phyloP scores from a whole-genome alignment of 1,140 invertebrate genomes.

The Drosophila parvula region DNA sequence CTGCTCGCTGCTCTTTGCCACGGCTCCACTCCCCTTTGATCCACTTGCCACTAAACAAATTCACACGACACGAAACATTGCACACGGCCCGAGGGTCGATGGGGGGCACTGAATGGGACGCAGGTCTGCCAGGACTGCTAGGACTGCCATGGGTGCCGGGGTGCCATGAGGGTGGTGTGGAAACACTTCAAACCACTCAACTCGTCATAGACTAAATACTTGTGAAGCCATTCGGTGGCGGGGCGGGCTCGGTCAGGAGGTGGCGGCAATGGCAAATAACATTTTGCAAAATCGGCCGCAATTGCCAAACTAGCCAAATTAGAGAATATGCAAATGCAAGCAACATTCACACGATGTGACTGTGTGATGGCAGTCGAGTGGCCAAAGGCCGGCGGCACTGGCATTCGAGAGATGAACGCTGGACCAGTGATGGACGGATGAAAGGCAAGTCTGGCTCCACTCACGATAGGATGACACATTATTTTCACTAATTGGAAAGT shows the following conservation, averaged over 20 bases:
- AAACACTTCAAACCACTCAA: conserved; percentile 73
- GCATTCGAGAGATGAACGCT: background rate
- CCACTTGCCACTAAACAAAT: conserved; percentile 70
- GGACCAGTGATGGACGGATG: conserved; percentile 34
- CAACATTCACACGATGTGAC: conserved; percentile 63
- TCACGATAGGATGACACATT: background rate
- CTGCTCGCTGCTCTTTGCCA: conserved; percentile 9
- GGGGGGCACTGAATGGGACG: background rate
- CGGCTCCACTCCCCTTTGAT: conserved; percentile 3
- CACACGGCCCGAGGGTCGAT: conserved; percentile 34
- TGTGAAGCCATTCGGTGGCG: conserved; percentile 50
- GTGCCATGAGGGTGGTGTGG: background rate
- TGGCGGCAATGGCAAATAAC: conserved; percentile 68
- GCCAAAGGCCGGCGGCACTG: background rate
- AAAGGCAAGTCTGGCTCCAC: background rate
- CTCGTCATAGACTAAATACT: conserved; percentile 78
- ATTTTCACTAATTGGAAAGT: conserved; percentile 5
- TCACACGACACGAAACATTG: conserved; percentile 67
- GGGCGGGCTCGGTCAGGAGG: conserved; percentile 8
- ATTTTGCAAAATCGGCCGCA: conserved; percentile 81
- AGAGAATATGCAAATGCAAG: conserved; percentile 78
- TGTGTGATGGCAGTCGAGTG: conserved; percentile 4
- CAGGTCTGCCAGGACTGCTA: background rate
- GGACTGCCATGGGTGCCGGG: background rate
- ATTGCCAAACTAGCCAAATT: conserved; percentile 82